Evolutionary conservation across 2,888 invertebrate genomes (phyloP).

Genomic region (Euphydryas editha): DNA sequence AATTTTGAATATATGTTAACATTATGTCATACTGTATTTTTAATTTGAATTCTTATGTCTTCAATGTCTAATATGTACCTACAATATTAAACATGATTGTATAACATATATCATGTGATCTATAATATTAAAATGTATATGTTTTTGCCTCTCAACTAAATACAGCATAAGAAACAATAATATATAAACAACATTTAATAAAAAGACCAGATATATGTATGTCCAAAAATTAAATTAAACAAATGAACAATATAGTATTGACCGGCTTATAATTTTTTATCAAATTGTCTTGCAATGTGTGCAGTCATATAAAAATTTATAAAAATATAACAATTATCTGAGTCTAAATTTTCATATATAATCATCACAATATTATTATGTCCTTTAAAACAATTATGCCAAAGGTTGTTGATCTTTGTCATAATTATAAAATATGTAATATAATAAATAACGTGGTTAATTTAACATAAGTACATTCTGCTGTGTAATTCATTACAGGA

Average conservation of each 20-base stretch:
- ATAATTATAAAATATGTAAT: conserved; percentile 45
- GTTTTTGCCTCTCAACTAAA: background rate
- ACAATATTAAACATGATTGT: background rate
- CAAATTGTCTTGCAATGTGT: background rate
- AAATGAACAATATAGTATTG: no score
- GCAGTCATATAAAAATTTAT: no score
- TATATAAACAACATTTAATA: no score
- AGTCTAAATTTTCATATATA: background rate
- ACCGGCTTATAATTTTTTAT: background rate
- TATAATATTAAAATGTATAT: background rate
- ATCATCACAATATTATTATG: conserved; percentile 8
- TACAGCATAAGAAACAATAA: background rate
- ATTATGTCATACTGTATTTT: background rate
- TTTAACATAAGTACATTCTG: conserved; percentile 38
- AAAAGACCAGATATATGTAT: no score
- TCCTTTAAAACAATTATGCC: conserved; percentile 49
- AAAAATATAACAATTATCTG: no score
- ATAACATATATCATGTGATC: conserved; percentile 3
- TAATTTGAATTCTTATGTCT: background rate
- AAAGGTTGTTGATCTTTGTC: conserved; percentile 54
- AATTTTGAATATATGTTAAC: background rate
- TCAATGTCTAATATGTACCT: background rate
- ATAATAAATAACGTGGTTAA: conserved; percentile 41
- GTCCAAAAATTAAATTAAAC: no score
- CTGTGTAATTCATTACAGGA: conserved; percentile 58